Evolutionary conservation across 2,888 invertebrate genomes (phyloP).

Genomic region (Anticlea derivata): DNA sequence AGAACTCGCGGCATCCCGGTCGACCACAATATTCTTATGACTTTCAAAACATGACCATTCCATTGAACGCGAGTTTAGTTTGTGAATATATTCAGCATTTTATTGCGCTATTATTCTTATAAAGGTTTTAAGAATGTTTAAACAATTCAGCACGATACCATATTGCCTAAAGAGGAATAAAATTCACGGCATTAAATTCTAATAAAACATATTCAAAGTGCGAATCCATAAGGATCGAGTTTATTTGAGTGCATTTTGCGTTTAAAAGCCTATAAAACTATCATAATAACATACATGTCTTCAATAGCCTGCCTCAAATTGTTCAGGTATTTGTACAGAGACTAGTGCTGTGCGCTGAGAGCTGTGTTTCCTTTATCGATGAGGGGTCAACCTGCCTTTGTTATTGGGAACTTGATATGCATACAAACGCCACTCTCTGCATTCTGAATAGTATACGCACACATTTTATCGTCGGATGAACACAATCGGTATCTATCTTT

Average conservation of each 20-base stretch:
- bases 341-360: slow-evolving; percentile 24
- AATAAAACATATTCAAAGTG: slow-evolving; percentile 3
- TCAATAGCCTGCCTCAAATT: slow-evolving; percentile 2
- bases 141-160: slow-evolving; percentile 41
- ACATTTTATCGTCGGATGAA: slow-evolving; percentile 31
- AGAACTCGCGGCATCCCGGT: slow-evolving; percentile 68
- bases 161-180: slow-evolving; percentile 43
- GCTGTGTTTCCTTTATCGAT: slow-evolving; percentile 24
- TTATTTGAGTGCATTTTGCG: slow-evolving; percentile 3
- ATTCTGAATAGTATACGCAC: slow-evolving; percentile 22
- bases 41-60: slow-evolving; percentile 75
- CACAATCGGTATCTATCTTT: slow-evolving; percentile 35
- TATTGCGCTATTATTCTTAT: slow-evolving; percentile 67
- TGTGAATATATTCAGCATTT: slow-evolving; percentile 66
- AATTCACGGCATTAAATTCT: slow-evolving; percentile 34
- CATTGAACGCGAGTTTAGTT: slow-evolving; percentile 61
- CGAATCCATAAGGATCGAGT: background rate
- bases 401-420: slow-evolving; percentile 25
- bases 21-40: slow-evolving; percentile 68
- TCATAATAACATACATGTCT: background rate
- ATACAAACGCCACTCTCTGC: slow-evolving; percentile 23
- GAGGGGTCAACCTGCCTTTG: slow-evolving; percentile 25
- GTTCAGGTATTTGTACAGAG: slow-evolving; percentile 12
- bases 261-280: slow-evolving; percentile 6
- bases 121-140: slow-evolving; percentile 49